A percentile compares a stretch with the other conserved stretches of the same genome.
Conservation (phyloP, 92 coral and sea anemone genomes). For the Parazoanthus atlanticus region DNA sequence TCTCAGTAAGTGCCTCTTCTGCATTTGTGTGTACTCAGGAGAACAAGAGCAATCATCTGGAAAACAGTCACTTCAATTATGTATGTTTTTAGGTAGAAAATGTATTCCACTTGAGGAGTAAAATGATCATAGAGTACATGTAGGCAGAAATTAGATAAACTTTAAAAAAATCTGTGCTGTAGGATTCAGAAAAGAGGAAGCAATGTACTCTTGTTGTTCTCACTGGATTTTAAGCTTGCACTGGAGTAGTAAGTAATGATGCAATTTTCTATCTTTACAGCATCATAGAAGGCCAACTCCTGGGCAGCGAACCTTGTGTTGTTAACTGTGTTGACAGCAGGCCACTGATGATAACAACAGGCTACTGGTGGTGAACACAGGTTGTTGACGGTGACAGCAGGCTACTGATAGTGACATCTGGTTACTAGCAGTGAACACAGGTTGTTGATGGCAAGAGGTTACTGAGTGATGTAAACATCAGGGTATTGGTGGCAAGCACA, state of each 20-base stretch:
- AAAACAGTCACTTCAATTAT: not conserved
- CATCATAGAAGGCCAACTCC: constrained; percentile 70
- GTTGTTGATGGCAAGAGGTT: not conserved
- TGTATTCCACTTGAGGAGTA: not conserved
- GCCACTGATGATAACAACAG: not conserved
- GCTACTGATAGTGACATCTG: not conserved
- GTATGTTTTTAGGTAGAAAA: no score
- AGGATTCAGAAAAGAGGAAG: not conserved
- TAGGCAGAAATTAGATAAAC: not conserved
- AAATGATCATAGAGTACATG: no score
- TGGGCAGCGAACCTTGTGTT: constrained; percentile 75
- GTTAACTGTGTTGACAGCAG: constrained; percentile 35
- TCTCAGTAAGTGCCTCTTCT: constrained; percentile 71
- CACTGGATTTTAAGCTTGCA: no score
- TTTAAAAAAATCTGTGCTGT: not conserved
- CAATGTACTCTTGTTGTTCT: not conserved
- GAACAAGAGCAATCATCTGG: no score
- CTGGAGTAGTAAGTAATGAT: not conserved
- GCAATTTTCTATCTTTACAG: constrained; percentile 42
- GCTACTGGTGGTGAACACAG: not conserved
- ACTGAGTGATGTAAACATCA: not conserved
- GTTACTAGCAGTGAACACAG: not conserved
- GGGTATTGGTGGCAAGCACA: not conserved
- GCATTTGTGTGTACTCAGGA: no score
- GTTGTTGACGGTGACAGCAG: not conserved